Percentiles rank a stretch among this genome's conserved stretches.
These are phyloP conservation scores for Todiramphus saurophagus DNA, from an alignment of 2,113 vertebrate genomes.

Conservation along the genomic window DNA sequence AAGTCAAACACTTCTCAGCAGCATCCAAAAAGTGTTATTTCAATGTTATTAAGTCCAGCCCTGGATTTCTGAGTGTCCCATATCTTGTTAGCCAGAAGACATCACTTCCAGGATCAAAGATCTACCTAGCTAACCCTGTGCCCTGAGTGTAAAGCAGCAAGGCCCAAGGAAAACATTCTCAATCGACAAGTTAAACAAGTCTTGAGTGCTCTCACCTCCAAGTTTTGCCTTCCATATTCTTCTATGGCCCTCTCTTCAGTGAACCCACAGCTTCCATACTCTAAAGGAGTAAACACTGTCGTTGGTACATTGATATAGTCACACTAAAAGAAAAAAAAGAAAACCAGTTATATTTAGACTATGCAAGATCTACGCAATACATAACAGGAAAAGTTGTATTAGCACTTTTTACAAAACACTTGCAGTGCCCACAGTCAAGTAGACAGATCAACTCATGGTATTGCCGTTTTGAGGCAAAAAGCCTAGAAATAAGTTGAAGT, in stretches of 20 bases:
- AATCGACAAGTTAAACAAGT: neutral
- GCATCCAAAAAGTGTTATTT: neutral
- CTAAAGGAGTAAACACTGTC: slow-evolving; percentile 94
- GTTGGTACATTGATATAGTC: slow-evolving; percentile 94
- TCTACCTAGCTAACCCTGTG: neutral
- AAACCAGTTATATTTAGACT: neutral
- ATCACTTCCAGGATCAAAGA: neutral
- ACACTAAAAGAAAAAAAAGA: slow-evolving; percentile 81
- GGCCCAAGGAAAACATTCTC: neutral
- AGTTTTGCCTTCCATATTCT: slow-evolving; percentile 80
- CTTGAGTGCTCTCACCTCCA: slow-evolving; percentile 79
- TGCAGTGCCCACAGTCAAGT: neutral
- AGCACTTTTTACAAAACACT: neutral
- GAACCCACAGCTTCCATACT: slow-evolving; percentile 92
- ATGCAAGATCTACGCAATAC: neutral
- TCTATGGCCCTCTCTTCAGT: slow-evolving; percentile 87
- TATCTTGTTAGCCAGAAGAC: neutral
- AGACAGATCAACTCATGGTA: neutral
- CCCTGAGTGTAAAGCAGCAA: neutral
- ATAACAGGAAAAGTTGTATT: neutral
- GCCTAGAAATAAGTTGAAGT: neutral
- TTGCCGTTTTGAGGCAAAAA: neutral
- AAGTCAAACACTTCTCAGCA: neutral
- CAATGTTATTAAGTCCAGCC: rapidly evolving
- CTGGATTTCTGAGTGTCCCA: neutral